Evolutionary conservation across 1,140 invertebrate genomes (phyloP), one percentile per base, ranked within the genome.

Genomic region (Ptiloglossa arizonensis): DNA sequence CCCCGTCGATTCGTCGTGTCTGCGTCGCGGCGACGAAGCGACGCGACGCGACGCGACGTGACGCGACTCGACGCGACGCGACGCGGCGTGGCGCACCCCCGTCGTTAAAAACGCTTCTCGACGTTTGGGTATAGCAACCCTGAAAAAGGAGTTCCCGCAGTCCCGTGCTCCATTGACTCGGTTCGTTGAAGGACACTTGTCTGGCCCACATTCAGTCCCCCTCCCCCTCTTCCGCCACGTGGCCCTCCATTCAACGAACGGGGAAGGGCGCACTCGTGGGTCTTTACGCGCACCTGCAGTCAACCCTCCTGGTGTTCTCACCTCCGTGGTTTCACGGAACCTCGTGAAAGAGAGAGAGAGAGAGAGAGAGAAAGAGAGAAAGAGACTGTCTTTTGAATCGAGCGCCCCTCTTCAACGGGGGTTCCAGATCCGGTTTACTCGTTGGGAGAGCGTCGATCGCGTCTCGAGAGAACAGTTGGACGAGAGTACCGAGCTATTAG

Each of bases 121-220:
- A 5, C 11, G 22, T n/a, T 0, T 5, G n/a, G 15, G n/a, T n/a
- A n/a, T n/a, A 38, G 5, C 24, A 46, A 66, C 27, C 24, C 41
- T 17, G 27, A 64, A 64, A 48, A 24, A 6, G 44, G 24, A 29
- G 41, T 29, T 17, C 54, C 24, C 15, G 56, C 13, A 27, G 11
- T 27, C 62, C 70, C 32, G 62, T 83, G 82, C 86, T 87, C 84
- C 87, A 87, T 89, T 89, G 84, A 88, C 86, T 88, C 82, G 84
- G 70, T 89, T 87, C 80, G 60, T 32, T 78, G 81, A 87, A 86
- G 86, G 85, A 86, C 87, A 86, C 80, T 89, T 82, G 86, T 87
- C 79, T 81, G 86, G 75, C 83, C 83, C 85, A 85, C 80, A 82
- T 87, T 84, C 82, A 48, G 66, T 82, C 72, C 75, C 85, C 87